These are phyloP conservation scores for Polyommatus icarus DNA, from an alignment of 2,888 invertebrate species.

Conservation along the genomic window DNA sequence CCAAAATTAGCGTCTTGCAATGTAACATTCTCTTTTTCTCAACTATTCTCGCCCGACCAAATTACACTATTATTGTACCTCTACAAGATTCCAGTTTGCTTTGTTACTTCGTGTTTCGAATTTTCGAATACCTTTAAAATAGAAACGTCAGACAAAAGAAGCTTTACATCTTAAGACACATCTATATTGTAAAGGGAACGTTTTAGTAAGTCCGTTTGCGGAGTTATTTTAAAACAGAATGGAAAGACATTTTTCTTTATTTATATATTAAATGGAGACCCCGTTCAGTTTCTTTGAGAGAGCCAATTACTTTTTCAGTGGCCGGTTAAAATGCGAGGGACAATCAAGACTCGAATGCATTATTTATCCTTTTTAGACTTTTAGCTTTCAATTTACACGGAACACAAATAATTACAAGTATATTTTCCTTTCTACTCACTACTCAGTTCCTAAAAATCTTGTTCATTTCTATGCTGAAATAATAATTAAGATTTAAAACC, in stretches of 20 bases:
- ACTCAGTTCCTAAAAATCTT: not conserved
- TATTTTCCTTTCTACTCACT: not conserved
- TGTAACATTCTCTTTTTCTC: not conserved
- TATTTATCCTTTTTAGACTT: constrained; percentile 9
- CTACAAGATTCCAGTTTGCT: constrained; percentile 25
- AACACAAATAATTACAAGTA: not conserved
- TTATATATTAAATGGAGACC: constrained; percentile 29
- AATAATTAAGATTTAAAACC: no score
- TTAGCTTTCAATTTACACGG: not conserved
- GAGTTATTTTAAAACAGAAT: constrained; percentile 32
- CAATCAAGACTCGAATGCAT: constrained; percentile 10
- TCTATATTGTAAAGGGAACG: constrained; percentile 34
- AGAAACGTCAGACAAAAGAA: constrained; percentile 34
- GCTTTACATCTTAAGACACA: constrained; percentile 34
- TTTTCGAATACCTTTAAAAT: constrained; percentile 33
- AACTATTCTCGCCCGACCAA: not conserved
- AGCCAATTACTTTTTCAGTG: constrained; percentile 28
- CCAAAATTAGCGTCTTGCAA: not conserved
- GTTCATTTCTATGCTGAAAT: not conserved
- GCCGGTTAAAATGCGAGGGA: constrained; percentile 22
- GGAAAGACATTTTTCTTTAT: constrained; percentile 33
- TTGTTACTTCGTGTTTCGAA: constrained; percentile 22
- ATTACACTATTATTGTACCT: constrained; percentile 15
- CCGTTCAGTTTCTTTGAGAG: constrained; percentile 20
- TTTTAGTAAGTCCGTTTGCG: constrained; percentile 32